These are phyloP conservation scores for Gonatopus flavifemur DNA, from an alignment of 1,140 invertebrate genomes.

Conservation along the genomic window DNA sequence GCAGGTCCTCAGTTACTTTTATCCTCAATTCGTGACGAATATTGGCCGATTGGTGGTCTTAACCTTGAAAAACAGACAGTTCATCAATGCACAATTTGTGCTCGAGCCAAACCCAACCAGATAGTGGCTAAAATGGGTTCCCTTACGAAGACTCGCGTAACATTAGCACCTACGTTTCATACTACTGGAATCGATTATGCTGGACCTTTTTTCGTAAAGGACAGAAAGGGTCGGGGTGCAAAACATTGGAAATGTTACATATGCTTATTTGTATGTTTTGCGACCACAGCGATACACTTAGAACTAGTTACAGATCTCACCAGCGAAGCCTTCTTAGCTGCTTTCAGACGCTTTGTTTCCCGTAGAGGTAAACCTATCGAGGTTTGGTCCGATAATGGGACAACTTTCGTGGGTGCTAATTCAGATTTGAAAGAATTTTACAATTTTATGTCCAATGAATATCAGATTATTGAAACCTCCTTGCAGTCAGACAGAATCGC, in stretches of 20 bases:
- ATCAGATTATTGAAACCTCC: background rate
- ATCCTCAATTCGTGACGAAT: slow-evolving; percentile 9
- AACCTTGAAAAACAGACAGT: slow-evolving; percentile 7
- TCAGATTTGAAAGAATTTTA: slow-evolving; percentile 13
- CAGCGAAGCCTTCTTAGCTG: slow-evolving; percentile 32
- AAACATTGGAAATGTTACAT: slow-evolving; percentile 38
- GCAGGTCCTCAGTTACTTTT: slow-evolving; percentile 4
- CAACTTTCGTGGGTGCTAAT: slow-evolving; percentile 33
- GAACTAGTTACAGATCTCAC: slow-evolving; percentile 40
- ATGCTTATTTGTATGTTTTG: slow-evolving; percentile 42
- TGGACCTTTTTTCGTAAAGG: slow-evolving; percentile 35
- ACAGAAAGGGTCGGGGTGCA: slow-evolving; percentile 8
- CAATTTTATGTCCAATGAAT: background rate
- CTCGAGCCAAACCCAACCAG: slow-evolving; percentile 13
- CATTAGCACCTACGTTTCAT: slow-evolving; percentile 34
- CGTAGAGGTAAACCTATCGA: slow-evolving; percentile 21
- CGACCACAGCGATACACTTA: slow-evolving; percentile 42
- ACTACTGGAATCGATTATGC: slow-evolving; percentile 36
- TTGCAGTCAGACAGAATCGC: slow-evolving; percentile 6
- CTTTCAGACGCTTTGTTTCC: slow-evolving; percentile 32
- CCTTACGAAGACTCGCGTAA: slow-evolving; percentile 27
- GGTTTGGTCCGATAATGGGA: slow-evolving; percentile 40
- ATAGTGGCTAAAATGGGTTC: slow-evolving; percentile 35
- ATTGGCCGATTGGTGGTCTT: slow-evolving; percentile 16
- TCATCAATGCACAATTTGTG: slow-evolving; percentile 13